Evolutionary conservation across 2,113 vertebrate species (phyloP).

Genomic region (Stegastes partitus): DNA sequence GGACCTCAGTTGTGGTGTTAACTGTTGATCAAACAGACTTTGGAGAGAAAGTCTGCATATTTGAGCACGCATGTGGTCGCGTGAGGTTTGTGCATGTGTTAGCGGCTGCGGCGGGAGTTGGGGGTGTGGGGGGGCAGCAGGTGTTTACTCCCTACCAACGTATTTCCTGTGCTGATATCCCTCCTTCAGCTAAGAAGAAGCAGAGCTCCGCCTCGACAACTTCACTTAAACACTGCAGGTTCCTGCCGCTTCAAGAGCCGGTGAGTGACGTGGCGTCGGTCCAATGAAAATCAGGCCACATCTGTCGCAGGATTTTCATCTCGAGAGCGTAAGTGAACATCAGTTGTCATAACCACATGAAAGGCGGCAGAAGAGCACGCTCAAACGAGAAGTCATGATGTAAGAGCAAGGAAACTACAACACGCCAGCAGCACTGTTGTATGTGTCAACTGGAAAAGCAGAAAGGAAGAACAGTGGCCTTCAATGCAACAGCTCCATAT

Average conservation of each 20-base stretch:
- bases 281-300: constrained; percentile 19
- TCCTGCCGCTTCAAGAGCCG: constrained; percentile 14
- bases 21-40: constrained; percentile 60
- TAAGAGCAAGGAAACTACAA: constrained; percentile 16
- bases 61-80: constrained; percentile 49
- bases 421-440: constrained; percentile 39
- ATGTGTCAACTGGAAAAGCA: constrained; percentile 30
- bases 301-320: constrained; percentile 11
- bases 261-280: neutral
- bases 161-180: constrained; percentile 82
- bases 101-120: constrained; percentile 23
- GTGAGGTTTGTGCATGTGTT: constrained; percentile 57
- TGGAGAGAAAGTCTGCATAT: constrained; percentile 46
- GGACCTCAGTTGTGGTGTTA: constrained; percentile 48
- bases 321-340: constrained; percentile 23
- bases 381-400: neutral
- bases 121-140: constrained; percentile 74
- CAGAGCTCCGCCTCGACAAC: constrained; percentile 44
- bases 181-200: constrained; percentile 44
- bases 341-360: constrained; percentile 7
- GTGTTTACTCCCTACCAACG: constrained; percentile 81
- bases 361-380: neutral
- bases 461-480: constrained; percentile 51
- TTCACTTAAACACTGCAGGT: constrained; percentile 34
- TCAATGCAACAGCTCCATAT: constrained; percentile 54